These are phyloP conservation scores for Cantharis flavilabris DNA, from an alignment of 2,888 invertebrate genomes.

Conservation along the genomic window DNA sequence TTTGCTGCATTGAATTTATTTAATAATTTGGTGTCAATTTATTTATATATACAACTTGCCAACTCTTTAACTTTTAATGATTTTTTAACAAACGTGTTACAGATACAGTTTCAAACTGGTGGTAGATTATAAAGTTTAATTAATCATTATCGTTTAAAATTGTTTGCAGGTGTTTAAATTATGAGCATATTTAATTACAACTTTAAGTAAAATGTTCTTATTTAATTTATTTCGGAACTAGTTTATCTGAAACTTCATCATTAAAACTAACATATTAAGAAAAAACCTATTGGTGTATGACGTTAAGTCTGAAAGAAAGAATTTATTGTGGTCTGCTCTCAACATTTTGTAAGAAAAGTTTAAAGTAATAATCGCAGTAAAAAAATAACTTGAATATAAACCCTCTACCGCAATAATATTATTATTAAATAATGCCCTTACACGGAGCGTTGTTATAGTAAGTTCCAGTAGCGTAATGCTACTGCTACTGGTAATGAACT, in stretches of 20 bases:
- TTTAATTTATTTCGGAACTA: background rate
- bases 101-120: background rate
- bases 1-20: background rate
- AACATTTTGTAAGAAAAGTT: too few species aligned
- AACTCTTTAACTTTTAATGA: background rate
- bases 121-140: background rate
- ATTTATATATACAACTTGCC: background rate
- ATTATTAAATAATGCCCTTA: background rate
- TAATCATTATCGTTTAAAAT: background rate
- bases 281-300: background rate
- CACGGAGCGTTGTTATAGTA: background rate
- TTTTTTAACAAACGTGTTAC: background rate
- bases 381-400: background rate
- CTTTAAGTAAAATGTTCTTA: background rate
- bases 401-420: background rate
- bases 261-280: background rate
- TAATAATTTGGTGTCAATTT: background rate
- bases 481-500: background rate
- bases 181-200: slow-evolving; percentile 1
- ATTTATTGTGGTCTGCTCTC: background rate
- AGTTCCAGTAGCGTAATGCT: background rate
- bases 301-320: background rate
- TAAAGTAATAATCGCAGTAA: background rate
- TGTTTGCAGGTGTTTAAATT: slow-evolving; percentile 1
- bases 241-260: background rate